A percentile compares a stretch with the other conserved stretches of the same genome.
Evolutionary conservation across 2,797 vertebrate species (phyloP).

Genomic region (Cheirogaleus major): DNA sequence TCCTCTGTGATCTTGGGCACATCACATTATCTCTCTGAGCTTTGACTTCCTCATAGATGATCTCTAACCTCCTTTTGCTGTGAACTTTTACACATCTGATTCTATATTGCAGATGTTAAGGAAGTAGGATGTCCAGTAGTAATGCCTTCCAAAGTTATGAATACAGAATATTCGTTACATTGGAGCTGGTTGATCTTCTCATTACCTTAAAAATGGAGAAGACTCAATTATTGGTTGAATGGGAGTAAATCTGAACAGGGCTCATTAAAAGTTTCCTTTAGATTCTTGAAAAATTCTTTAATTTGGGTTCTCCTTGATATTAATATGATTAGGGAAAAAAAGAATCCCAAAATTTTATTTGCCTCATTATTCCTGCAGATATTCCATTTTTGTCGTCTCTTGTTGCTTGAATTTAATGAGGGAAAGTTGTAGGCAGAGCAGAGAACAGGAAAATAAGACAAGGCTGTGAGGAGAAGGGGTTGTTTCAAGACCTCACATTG

Average conservation of each 20-base stretch:
- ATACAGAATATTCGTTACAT: neutral
- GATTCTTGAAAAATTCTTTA: neutral
- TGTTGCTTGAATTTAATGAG: neutral
- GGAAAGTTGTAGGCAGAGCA: neutral
- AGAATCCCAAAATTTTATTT: neutral
- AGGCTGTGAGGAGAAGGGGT: neutral
- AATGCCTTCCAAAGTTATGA: neutral
- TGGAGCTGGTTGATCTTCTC: neutral
- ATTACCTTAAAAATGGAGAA: neutral
- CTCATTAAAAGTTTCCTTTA: neutral
- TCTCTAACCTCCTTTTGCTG: neutral
- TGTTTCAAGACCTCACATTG: neutral
- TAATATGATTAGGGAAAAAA: neutral
- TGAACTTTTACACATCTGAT: neutral
- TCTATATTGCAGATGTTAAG: neutral
- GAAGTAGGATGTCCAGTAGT: neutral
- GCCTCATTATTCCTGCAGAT: neutral
- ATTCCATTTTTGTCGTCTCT: neutral
- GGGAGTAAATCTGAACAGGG: neutral
- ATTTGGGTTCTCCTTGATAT: neutral
- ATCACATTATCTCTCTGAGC: neutral
- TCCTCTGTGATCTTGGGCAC: neutral
- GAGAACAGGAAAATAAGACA: neutral
- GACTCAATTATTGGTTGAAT: neutral
- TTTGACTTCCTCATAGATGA: neutral